Conservation (phyloP, 2,888 invertebrate genomes). For the Laothoe populi region DNA sequence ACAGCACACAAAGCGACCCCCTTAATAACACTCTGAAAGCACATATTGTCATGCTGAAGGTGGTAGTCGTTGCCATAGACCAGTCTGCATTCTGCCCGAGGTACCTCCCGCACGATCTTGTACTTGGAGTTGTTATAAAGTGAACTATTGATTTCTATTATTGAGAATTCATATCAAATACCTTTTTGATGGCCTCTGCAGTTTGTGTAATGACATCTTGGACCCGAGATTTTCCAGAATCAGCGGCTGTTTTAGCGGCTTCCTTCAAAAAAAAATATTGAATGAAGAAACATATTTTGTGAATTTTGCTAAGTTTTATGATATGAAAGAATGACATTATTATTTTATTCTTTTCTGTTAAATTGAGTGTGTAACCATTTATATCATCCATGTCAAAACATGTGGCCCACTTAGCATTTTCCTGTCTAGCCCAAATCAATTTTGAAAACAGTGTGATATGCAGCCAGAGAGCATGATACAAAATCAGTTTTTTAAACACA, state of each 20-base stretch:
- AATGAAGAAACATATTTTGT: background rate
- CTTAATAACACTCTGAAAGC: conserved; percentile 64
- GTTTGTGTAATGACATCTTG: conserved; percentile 64
- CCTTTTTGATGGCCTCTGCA: conserved; percentile 62
- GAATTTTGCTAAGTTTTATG: too few species aligned
- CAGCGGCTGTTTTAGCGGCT: conserved; percentile 71
- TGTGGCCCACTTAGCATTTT: too few species aligned
- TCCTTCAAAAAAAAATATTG: conserved; percentile 48
- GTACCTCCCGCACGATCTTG: conserved; percentile 69
- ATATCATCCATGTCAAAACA: too few species aligned
- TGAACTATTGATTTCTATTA: background rate
- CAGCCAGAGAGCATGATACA: too few species aligned
- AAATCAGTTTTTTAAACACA: too few species aligned
- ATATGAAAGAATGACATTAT: too few species aligned
- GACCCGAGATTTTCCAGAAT: conserved; percentile 62
- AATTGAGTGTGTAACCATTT: too few species aligned
- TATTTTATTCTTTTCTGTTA: too few species aligned
- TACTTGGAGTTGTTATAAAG: too few species aligned
- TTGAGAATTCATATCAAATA: conserved; percentile 37
- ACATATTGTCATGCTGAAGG: conserved; percentile 75
- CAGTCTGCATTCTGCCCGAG: conserved; percentile 60
- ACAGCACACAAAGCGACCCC: conserved; percentile 77
- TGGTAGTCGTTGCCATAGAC: conserved; percentile 74
- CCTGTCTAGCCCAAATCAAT: too few species aligned
- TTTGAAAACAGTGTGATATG: too few species aligned